A percentile compares a stretch with the other conserved stretches of the same genome.
Conservation (phyloP, 2,797 vertebrate genomes). For the Carduelis carduelis region DNA sequence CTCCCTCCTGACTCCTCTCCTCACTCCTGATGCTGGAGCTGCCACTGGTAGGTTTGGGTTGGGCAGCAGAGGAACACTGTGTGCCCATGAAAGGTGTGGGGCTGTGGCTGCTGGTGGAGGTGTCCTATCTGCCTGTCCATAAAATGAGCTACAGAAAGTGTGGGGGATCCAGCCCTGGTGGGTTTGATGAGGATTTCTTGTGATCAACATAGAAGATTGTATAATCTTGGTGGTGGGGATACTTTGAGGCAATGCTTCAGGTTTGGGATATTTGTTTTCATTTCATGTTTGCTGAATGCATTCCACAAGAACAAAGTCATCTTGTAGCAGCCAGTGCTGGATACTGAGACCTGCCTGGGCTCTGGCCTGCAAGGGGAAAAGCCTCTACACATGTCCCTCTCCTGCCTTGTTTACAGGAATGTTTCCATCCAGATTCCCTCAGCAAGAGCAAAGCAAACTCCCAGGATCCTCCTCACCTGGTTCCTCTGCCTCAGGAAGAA, state of each 20-base stretch:
- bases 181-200: not conserved
- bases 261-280: not conserved
- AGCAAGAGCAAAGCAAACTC: not conserved
- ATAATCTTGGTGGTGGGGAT: not conserved
- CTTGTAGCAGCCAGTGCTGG: not conserved
- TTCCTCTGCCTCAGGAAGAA: not conserved
- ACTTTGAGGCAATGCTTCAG: not conserved
- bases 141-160: not conserved
- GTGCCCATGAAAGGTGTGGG: accelerated
- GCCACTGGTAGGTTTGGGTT: not conserved
- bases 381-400: accelerated
- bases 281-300: not conserved
- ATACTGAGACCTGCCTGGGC: not conserved
- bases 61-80: not conserved
- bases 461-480: not conserved
- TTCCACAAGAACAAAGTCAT: not conserved
- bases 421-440: not conserved
- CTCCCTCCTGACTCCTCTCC: not conserved
- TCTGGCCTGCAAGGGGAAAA: not conserved
- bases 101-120: not conserved
- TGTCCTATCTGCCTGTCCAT: not conserved
- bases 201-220: not conserved
- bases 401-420: not conserved
- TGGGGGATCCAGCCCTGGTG: not conserved
- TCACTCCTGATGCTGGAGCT: not conserved